Evolutionary conservation across 1,140 invertebrate species (phyloP).

Genomic region (Drosophila trapezifrons): DNA sequence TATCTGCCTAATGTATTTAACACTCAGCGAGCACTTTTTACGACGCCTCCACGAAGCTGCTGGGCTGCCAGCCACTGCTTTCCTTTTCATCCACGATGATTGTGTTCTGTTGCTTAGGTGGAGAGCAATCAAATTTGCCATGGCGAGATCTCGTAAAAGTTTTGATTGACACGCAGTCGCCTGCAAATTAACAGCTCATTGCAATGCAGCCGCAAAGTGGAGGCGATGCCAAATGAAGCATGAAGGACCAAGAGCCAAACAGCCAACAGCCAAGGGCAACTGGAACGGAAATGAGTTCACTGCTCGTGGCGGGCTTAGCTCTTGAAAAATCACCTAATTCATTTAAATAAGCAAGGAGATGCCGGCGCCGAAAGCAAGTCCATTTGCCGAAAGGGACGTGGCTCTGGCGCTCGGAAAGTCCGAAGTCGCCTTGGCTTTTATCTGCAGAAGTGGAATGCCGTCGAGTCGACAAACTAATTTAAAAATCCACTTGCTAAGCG

Average conservation of each 20-base stretch:
- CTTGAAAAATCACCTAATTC: slow-evolving; percentile 83
- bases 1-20: slow-evolving; percentile 58
- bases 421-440: slow-evolving; percentile 23
- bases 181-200: slow-evolving; percentile 74
- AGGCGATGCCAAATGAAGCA: slow-evolving; percentile 62
- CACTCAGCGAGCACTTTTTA: slow-evolving; percentile 56
- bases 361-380: slow-evolving; percentile 63
- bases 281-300: slow-evolving; percentile 74
- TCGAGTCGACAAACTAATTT: slow-evolving; percentile 75
- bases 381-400: slow-evolving; percentile 64
- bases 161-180: slow-evolving; percentile 66
- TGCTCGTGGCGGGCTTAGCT: slow-evolving; percentile 75
- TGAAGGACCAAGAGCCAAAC: slow-evolving; percentile 42
- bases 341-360: slow-evolving; percentile 78
- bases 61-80: neutral
- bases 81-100: slow-evolving; percentile 23
- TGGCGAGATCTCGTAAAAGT: slow-evolving; percentile 58
- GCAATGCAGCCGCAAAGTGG: slow-evolving; percentile 59
- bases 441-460: slow-evolving; percentile 37
- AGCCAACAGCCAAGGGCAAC: slow-evolving; percentile 14
- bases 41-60: slow-evolving; percentile 18
- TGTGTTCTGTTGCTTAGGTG: slow-evolving; percentile 25
- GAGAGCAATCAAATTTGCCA: slow-evolving; percentile 38
- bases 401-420: slow-evolving; percentile 16
- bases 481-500: slow-evolving; percentile 81